Percentiles rank a stretch among this genome's conserved stretches.
phyloP scores from a whole-genome alignment of 1,140 invertebrate genomes.

The Drosophila quadrilineata region DNA sequence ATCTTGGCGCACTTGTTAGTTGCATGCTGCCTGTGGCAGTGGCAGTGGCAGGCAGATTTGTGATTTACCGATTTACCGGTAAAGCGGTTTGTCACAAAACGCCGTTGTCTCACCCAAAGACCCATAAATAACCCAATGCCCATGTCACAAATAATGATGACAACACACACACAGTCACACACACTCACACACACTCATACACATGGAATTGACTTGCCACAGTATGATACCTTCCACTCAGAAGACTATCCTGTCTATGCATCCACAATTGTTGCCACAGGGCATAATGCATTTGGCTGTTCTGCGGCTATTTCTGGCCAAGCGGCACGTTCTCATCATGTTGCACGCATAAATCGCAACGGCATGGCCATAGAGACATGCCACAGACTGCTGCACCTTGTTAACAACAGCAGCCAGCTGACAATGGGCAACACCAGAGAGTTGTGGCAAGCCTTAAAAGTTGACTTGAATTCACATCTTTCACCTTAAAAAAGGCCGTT shows the following conservation, averaged over 20 bases:
- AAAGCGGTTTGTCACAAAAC: conserved; percentile 72
- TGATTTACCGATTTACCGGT: conserved; percentile 79
- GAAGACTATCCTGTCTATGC: too few species aligned
- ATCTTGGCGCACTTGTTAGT: conserved; percentile 55
- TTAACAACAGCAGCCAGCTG: conserved; percentile 26
- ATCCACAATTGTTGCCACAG: neutral
- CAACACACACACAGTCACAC: conserved; percentile 28
- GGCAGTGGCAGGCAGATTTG: conserved; percentile 59
- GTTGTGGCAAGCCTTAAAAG: too few species aligned
- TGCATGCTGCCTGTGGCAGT: conserved; percentile 15
- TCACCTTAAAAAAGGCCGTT: neutral
- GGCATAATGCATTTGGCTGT: too few species aligned
- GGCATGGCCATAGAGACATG: neutral
- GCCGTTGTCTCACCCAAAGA: conserved; percentile 76
- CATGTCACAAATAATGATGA: conserved; percentile 76
- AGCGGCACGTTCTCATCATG: conserved; percentile 61
- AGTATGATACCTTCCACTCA: too few species aligned
- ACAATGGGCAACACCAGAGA: conserved; percentile 38
- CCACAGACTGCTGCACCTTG: conserved; percentile 13
- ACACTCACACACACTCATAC: too few species aligned
- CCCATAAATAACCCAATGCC: conserved; percentile 72
- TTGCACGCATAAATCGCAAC: conserved; percentile 68
- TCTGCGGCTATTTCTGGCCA: conserved; percentile 13
- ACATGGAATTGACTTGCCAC: too few species aligned
- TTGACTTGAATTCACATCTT: neutral